These are phyloP conservation scores for Drosophila siamana DNA, from an alignment of 2,888 invertebrate genomes.

Conservation along the genomic window DNA sequence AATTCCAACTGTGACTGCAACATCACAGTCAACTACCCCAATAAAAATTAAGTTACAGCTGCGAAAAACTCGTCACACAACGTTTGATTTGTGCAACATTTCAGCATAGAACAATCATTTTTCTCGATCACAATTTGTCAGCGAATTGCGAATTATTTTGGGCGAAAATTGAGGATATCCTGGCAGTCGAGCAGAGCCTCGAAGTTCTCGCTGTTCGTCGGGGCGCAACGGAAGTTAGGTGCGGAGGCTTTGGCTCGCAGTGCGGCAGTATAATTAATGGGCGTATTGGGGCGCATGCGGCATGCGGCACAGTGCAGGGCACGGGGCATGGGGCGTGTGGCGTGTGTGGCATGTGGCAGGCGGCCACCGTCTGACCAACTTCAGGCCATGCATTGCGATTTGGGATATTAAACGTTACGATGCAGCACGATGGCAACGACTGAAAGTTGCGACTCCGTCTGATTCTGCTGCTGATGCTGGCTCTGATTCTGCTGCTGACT, in stretches of 20 bases:
- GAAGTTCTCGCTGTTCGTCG: too few relatives aligned
- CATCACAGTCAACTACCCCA: too few relatives aligned
- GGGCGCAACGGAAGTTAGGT: conserved; percentile 47
- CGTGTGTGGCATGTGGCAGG: conserved; percentile 31
- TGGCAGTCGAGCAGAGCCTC: too few relatives aligned
- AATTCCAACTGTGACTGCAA: too few relatives aligned
- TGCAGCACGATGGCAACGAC: conserved; percentile 39
- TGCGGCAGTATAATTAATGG: conserved; percentile 78
- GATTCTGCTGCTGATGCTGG: background rate
- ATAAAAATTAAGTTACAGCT: too few relatives aligned
- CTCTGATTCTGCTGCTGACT: background rate
- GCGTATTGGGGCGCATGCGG: conserved; percentile 67
- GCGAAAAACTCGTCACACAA: too few relatives aligned
- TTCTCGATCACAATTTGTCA: too few relatives aligned
- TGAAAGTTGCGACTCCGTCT: background rate
- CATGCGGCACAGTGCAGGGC: conserved; percentile 52
- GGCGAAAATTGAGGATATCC: too few relatives aligned
- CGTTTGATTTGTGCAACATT: too few relatives aligned
- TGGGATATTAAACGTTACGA: conserved; percentile 72
- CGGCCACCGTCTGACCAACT: conserved; percentile 22
- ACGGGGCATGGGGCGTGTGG: conserved; percentile 23
- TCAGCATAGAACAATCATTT: too few relatives aligned
- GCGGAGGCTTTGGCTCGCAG: conserved; percentile 40
- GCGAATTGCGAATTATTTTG: too few relatives aligned
- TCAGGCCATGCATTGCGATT: conserved; percentile 49